These are phyloP conservation scores for Hydra vulgaris DNA, from an alignment of 30 jellyfish, hydroid and myxozoan species.

Conservation along the genomic window DNA sequence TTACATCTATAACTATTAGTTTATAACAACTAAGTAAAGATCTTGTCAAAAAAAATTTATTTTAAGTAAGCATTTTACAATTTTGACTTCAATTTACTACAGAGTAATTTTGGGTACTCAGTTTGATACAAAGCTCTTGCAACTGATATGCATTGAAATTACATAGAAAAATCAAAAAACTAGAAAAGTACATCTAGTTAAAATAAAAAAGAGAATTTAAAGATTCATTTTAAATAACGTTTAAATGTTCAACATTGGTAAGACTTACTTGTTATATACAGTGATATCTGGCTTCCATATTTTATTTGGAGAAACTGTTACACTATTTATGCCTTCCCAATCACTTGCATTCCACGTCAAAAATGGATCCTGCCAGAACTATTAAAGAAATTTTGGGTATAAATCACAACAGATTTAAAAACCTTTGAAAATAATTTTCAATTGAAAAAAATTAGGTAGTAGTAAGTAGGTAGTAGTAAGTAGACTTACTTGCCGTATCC, in stretches of 20 bases:
- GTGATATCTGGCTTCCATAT: slow-evolving; percentile 83
- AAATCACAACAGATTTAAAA: neutral
- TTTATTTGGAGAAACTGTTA: slow-evolving; percentile 47
- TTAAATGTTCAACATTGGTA: neutral
- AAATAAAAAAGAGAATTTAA: too few species aligned
- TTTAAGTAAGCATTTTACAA: too few species aligned
- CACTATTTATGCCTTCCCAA: slow-evolving; percentile 26
- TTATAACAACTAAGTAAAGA: too few species aligned
- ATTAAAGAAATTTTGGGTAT: neutral
- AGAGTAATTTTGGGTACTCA: too few species aligned
- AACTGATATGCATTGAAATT: too few species aligned
- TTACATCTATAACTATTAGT: too few species aligned
- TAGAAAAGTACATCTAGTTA: too few species aligned
- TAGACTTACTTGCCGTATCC: neutral
- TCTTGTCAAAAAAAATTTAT: too few species aligned
- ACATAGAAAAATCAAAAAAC: too few species aligned
- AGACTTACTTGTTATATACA: slow-evolving; percentile 55
- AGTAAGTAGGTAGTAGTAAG: neutral
- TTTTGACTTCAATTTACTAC: too few species aligned
- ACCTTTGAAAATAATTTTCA: neutral
- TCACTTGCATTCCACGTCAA: slow-evolving; percentile 57
- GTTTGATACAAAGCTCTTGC: too few species aligned
- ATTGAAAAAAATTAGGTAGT: neutral
- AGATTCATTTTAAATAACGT: too few species aligned
- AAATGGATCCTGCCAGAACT: slow-evolving; percentile 77